A percentile compares a stretch with the other conserved stretches of the same genome.
Conservation (phyloP, 2,888 invertebrate species). For the Priocnemis perturbator region DNA sequence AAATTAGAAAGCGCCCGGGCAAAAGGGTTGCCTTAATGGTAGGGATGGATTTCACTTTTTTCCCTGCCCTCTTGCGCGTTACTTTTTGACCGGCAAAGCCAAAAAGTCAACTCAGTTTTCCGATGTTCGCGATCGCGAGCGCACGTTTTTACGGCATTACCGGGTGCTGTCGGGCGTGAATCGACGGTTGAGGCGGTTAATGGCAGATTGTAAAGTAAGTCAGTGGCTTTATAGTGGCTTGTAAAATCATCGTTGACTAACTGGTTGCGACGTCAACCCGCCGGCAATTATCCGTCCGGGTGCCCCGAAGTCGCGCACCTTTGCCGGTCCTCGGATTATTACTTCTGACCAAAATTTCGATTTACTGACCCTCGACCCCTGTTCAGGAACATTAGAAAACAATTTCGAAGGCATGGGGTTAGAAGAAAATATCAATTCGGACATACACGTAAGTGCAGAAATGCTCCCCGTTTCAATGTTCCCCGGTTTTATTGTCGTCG, state of each 20-base stretch:
- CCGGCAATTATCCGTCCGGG: background rate
- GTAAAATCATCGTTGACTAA: conserved; percentile 52
- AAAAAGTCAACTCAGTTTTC: conserved; percentile 47
- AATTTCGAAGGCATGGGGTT: too few species aligned
- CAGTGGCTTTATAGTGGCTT: conserved; percentile 60
- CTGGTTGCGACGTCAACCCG: background rate
- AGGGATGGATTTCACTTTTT: conserved; percentile 68
- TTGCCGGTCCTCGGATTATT: conserved; percentile 17
- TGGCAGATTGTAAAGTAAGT: conserved; percentile 54
- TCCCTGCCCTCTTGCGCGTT: conserved; percentile 15
- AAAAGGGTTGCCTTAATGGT: conserved; percentile 54
- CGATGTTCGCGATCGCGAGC: conserved; percentile 32
- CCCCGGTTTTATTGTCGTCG: too few species aligned
- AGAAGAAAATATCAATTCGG: too few species aligned
- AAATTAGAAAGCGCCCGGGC: conserved; percentile 64
- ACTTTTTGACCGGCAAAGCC: background rate
- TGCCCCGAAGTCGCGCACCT: conserved; percentile 22
- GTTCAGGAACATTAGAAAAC: background rate
- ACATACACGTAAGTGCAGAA: too few species aligned
- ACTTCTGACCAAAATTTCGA: background rate
- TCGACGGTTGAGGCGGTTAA: conserved; percentile 17
- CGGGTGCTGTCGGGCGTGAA: background rate
- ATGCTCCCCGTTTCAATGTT: too few species aligned
- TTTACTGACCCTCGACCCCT: conserved; percentile 10
- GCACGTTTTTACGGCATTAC: conserved; percentile 15